Evolutionary conservation across 2,888 invertebrate species (phyloP).

Genomic region (Drosophila rellima): DNA sequence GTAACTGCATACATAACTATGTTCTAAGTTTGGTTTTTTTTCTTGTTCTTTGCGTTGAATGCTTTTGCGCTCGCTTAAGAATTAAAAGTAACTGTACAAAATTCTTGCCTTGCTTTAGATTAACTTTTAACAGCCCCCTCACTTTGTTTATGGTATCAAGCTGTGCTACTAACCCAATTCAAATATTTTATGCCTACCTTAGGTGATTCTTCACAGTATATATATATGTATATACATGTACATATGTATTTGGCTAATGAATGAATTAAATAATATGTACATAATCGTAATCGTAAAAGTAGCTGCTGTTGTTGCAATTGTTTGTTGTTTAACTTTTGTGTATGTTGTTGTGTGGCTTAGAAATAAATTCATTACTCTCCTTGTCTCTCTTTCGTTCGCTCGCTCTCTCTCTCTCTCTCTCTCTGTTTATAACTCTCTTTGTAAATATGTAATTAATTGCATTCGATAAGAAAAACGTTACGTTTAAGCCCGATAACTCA

Average conservation of each 20-base stretch:
- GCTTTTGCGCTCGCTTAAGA: slow-evolving; percentile 60
- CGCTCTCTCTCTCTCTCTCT: slow-evolving; percentile 13
- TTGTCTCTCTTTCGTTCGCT: slow-evolving; percentile 18
- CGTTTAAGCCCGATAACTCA: slow-evolving; percentile 64
- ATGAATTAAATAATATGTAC: slow-evolving; percentile 4
- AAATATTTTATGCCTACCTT: slow-evolving; percentile 36
- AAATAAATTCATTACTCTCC: slow-evolving; percentile 14
- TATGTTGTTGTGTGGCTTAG: slow-evolving; percentile 53
- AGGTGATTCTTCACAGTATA: slow-evolving; percentile 28
- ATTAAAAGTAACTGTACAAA: slow-evolving; percentile 47
- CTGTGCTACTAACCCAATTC: slow-evolving; percentile 64
- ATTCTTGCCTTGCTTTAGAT: slow-evolving; percentile 55
- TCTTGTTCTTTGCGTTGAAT: slow-evolving; percentile 31
- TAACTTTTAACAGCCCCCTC: slow-evolving; percentile 41
- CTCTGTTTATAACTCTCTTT: slow-evolving; percentile 39
- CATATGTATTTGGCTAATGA: slow-evolving; percentile 16
- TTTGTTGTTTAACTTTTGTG: slow-evolving; percentile 52
- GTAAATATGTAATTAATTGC: slow-evolving; percentile 50
- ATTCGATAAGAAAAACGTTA: slow-evolving; percentile 44
- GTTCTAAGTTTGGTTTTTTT: slow-evolving; percentile 22
- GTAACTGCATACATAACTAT: slow-evolving; percentile 34
- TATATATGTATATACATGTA: slow-evolving; percentile 21
- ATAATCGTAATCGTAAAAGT: slow-evolving; percentile 35
- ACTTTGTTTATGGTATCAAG: slow-evolving; percentile 36
- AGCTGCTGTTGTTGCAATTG: slow-evolving; percentile 40